Evolutionary conservation across 2,113 vertebrate genomes (phyloP).

Genomic region (Podarcis muralis): DNA sequence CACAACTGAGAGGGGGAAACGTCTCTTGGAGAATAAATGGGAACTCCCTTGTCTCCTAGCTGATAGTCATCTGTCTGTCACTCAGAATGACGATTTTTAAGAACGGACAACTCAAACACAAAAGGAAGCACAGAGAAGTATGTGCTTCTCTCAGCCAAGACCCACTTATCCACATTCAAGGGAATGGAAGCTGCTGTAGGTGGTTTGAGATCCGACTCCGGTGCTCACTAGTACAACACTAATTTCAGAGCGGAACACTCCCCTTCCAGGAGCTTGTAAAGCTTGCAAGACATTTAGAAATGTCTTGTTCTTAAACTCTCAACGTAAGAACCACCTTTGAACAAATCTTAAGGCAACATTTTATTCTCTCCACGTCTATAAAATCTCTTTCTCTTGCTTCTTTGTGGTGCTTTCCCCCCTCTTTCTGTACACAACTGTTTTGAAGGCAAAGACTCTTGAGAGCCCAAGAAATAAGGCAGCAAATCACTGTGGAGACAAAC

Average conservation of each 20-base stretch:
- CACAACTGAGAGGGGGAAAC: background rate
- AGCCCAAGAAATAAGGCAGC: background rate
- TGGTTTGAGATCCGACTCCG: background rate
- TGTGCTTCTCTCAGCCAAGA: background rate
- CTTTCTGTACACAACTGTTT: background rate
- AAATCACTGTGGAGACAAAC: background rate
- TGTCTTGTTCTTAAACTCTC: no score
- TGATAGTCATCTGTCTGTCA: background rate
- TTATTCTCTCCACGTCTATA: no score
- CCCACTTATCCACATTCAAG: background rate
- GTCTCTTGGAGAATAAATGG: background rate
- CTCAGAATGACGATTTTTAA: background rate
- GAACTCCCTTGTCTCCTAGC: background rate
- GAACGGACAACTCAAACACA: background rate
- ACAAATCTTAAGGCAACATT: no score
- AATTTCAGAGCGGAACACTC: no score
- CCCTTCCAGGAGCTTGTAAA: no score
- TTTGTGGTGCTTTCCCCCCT: background rate
- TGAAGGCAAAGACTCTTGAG: background rate
- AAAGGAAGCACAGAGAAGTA: background rate
- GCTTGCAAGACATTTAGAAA: no score
- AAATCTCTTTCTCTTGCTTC: background rate
- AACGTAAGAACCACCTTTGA: no score
- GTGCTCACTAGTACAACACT: no score
- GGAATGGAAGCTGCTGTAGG: background rate